Percentiles rank a stretch among this genome's conserved stretches.
phyloP scores from a whole-genome alignment of 2,797 vertebrate genomes.

The Anguilla pacifica region DNA sequence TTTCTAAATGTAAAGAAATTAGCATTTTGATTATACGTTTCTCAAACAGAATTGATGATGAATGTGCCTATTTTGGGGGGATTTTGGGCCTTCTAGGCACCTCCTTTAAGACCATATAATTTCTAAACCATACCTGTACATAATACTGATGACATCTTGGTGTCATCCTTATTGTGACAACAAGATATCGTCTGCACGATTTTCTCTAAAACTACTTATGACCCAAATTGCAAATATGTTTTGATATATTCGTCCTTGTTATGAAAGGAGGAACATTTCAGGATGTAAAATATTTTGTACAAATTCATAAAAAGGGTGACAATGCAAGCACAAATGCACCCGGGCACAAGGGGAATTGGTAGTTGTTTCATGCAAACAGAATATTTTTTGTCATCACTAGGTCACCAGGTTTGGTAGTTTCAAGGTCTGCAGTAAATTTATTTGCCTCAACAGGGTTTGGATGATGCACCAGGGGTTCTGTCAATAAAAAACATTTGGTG shows the following conservation, averaged over 20 bases:
- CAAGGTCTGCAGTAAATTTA: neutral
- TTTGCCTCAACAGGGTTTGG: neutral
- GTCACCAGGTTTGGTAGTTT: neutral
- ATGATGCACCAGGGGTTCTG: neutral
- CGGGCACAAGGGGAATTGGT: neutral
- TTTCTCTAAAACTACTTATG: too few species aligned
- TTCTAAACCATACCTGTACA: neutral
- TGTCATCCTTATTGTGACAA: neutral
- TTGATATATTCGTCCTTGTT: too few species aligned
- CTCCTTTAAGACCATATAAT: neutral
- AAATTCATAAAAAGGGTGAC: too few species aligned
- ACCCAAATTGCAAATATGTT: too few species aligned
- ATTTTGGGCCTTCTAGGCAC: too few species aligned
- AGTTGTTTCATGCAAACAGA: neutral
- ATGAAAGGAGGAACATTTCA: too few species aligned
- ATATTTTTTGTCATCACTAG: neutral
- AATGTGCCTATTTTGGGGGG: too few species aligned
- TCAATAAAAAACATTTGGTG: too few species aligned
- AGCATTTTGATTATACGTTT: neutral
- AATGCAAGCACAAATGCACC: too few species aligned
- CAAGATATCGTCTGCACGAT: too few species aligned
- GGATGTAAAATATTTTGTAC: too few species aligned
- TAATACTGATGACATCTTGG: neutral
- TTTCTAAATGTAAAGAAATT: neutral
- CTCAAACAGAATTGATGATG: neutral